Evolutionary conservation across 1,140 invertebrate genomes (phyloP).

Genomic region (Xylocopa sonorina): DNA sequence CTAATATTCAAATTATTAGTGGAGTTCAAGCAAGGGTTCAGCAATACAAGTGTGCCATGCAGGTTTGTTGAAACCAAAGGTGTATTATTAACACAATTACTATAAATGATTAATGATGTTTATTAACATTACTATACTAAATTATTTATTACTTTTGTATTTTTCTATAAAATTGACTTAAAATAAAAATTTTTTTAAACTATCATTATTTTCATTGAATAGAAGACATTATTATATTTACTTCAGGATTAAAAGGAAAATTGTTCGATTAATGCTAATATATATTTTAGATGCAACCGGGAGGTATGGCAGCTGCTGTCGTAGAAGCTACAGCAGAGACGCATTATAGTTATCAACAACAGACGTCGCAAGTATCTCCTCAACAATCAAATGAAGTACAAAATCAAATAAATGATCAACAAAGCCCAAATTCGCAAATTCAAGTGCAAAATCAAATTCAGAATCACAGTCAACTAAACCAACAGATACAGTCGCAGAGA

Average conservation of each 20-base stretch:
- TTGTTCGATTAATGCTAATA: neutral
- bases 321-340: constrained; percentile 78
- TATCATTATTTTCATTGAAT: neutral
- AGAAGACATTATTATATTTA: no score
- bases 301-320: constrained; percentile 76
- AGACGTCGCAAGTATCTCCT: constrained; percentile 75
- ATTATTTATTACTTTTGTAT: constrained; percentile 1
- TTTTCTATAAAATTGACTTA: constrained; percentile 12
- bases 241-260: neutral
- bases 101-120: no score
- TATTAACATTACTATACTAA: no score
- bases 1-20: constrained; percentile 82
- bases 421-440: constrained; percentile 72
- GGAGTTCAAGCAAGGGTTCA: constrained; percentile 81
- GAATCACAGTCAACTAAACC: constrained; percentile 79
- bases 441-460: constrained; percentile 78
- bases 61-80: constrained; percentile 75
- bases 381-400: constrained; percentile 76
- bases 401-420: constrained; percentile 77
- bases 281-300: constrained; percentile 76
- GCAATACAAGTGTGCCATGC: constrained; percentile 83
- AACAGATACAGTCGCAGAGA: constrained; percentile 81
- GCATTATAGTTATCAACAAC: constrained; percentile 79
- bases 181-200: neutral
- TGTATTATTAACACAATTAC: no score